A percentile compares a stretch with the other conserved stretches of the same genome.
phyloP scores from a whole-genome alignment of 2,888 invertebrate species.

The Keiferia lycopersicella region DNA sequence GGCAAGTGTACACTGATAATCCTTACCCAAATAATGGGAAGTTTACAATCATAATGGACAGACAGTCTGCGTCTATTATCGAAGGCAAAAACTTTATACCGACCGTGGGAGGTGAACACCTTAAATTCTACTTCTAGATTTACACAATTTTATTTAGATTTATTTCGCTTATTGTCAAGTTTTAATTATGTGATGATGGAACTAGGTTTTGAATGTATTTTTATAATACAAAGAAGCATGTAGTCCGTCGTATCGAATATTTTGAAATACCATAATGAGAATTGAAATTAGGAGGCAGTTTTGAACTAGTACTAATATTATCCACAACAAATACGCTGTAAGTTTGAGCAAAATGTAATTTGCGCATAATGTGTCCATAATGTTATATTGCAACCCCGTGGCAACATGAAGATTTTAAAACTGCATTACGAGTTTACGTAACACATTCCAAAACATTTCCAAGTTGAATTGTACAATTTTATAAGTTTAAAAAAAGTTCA shows the following conservation, averaged over 20 bases:
- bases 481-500: no score
- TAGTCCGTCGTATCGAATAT: not conserved
- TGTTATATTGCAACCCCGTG: no score
- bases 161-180: constrained; percentile 13
- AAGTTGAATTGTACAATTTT: no score
- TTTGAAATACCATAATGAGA: not conserved
- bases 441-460: no score
- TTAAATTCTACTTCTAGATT: constrained; percentile 60
- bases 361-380: no score
- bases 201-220: not conserved
- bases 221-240: not conserved
- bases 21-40: constrained; percentile 56
- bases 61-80: constrained; percentile 56
- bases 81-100: constrained; percentile 57
- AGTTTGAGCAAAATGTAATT: no score
- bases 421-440: no score
- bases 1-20: constrained; percentile 54
- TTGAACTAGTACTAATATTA: no score
- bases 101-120: constrained; percentile 56
- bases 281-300: no score
- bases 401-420: no score
- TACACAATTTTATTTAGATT: not conserved
- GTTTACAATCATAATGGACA: constrained; percentile 58
- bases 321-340: no score
- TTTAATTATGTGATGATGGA: not conserved